Evolutionary conservation across 2,113 vertebrate genomes (phyloP), one percentile per base, ranked within the genome.

Genomic region (Penelope pileata): DNA sequence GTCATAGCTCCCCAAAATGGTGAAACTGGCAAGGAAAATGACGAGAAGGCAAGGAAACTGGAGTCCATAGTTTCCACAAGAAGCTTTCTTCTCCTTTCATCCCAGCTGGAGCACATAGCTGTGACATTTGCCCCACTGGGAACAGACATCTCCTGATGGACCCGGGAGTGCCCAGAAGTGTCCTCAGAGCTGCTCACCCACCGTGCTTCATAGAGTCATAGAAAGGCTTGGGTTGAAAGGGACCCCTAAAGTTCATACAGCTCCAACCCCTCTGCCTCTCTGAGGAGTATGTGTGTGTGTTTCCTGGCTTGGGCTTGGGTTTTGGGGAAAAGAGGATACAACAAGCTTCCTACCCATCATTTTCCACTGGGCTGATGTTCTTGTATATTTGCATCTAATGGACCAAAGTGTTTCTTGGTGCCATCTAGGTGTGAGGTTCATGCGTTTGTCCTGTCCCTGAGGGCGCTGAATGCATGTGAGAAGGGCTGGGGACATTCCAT

Each of bases 71-170:
- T 38, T 91, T 62, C 81, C 81, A 87, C 59, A 29, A 59, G 38
- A 54, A 94, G 42, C 77, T 85, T 91, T 51, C 38, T 87, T 86
- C 75, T 86, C 30, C 34, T 94, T 54, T 74, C 45, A 74, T 76
- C 43, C 63, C 1, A 3, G 51, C 76, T 80, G 56, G 42, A 90
- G 45, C 60, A n/a, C 86, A 18, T 63, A 59, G 43, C 30, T 90
- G 67, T 78, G 47, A 48, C 76, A 77, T 81, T 86, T 90, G 90
- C 81, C 62, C 34, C 32, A 59, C 34, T 67, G 75, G 23, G 68
- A 96, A 81, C 45, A 94, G 72, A 83, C 45, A 48, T n/a, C 80
- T 82, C 64, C 29, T 81, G 76, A 86, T 47, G 67, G 54, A 74
- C 63, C 59, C 86, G 34, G 38, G 67, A 91, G 88, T 59, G 91